Evolutionary conservation across 2,113 vertebrate species (phyloP).

Genomic region (Tetrao urogallus): DNA sequence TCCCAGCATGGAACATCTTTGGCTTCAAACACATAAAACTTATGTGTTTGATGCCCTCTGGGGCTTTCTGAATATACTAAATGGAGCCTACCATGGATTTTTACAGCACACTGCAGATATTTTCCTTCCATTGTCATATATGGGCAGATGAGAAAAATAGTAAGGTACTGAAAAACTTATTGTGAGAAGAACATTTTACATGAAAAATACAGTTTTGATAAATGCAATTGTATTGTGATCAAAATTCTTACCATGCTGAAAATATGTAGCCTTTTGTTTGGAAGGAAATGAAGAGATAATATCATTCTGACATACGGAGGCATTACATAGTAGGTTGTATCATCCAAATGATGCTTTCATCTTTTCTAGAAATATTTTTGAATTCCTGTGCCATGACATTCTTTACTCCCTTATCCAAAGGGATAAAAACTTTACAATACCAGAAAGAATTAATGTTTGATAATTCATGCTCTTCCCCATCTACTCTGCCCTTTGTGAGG

Average conservation of each 20-base stretch:
- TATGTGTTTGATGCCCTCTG: accelerated
- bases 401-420: neutral
- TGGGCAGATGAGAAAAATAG: neutral
- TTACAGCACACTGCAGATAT: neutral
- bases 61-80: neutral
- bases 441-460: neutral
- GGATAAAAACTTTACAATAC: neutral
- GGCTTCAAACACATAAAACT: neutral
- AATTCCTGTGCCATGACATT: neutral
- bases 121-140: neutral
- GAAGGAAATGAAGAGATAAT: neutral
- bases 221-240: neutral
- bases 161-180: accelerated
- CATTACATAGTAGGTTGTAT: neutral
- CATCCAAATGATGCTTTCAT: neutral
- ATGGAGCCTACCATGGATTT: neutral
- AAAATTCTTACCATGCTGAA: neutral
- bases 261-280: neutral
- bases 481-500: too few species aligned
- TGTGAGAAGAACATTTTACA: neutral
- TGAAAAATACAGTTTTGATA: neutral
- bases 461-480: too few species aligned
- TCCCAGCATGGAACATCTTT: neutral
- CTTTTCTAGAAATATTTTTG: neutral
- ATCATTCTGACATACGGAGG: neutral